Evolutionary conservation across 2,113 vertebrate species (phyloP), one percentile per base, ranked within the genome.

Genomic region (Crotalus tigris): DNA sequence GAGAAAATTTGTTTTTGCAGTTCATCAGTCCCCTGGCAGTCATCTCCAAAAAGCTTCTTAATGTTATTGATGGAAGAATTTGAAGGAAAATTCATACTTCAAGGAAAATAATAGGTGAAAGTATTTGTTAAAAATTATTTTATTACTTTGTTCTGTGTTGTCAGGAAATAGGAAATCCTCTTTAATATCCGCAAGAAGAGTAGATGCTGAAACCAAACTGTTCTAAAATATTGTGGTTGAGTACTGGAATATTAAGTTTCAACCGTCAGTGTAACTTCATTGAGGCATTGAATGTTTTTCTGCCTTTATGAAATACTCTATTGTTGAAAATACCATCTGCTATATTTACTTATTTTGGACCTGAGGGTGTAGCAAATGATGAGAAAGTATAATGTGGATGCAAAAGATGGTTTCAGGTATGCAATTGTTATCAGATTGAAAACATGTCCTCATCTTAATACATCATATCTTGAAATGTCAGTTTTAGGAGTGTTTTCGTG

Each of bases 121-220:
- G 9, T 88, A 92, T 39, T 90, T 85, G 49, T 8, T 19, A 89
- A 75, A 90, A 91, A 90, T 85, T 92, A 44, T 88, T 51, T 93
- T 33, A 85, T 7, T 75, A 61, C n/a, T 44, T 51, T 17, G 49
- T 92, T 33, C 91, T 51, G 57, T n/a, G 13, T 2, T 21, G 33
- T 75, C 3, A 5, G 87, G 46, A 87, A 87, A 92, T 87, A 64
- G 17, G 44, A 0, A 58, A 59, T 15, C 44, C 4, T 90, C 13
- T 12, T 1, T 0, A 1, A 9, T 1, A 0, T 11, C 1, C 29
- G 13, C 91, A 0, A 91, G 51, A 39, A 64, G 55, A 59, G 5
- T 9, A 49, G 86, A 4, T 93, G 17, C 12, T 51, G 21, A 44
- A 92, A 85, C 5, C 39, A 53, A 4, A 86, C 54, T 15, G 0